Conservation (phyloP, 1,140 invertebrate genomes). For the Latrodectus geometricus region DNA sequence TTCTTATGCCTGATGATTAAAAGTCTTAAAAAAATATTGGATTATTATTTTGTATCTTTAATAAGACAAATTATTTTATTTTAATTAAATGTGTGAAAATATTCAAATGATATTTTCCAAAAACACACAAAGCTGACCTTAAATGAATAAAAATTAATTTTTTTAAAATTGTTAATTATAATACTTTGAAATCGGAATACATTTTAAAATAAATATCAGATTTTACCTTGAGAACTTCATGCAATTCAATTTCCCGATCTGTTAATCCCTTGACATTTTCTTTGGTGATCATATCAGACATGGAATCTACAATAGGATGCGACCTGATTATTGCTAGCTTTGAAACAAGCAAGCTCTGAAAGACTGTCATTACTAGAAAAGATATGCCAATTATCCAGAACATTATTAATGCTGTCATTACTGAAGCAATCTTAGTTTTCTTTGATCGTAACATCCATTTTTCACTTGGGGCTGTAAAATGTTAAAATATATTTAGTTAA, state of each 20-base stretch:
- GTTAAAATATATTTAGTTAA: not conserved
- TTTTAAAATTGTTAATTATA: not conserved
- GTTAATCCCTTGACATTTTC: not conserved
- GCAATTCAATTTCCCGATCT: constrained; percentile 1
- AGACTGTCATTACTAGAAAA: constrained; percentile 42
- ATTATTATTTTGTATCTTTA: too few relatives aligned
- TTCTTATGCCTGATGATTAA: too few relatives aligned
- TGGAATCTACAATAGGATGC: constrained; percentile 3
- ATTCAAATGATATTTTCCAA: too few relatives aligned
- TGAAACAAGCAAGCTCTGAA: constrained; percentile 37
- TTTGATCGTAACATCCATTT: constrained; percentile 12
- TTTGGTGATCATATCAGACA: not conserved
- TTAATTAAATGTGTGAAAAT: too few relatives aligned
- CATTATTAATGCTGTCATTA: not conserved
- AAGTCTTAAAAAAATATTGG: too few relatives aligned
- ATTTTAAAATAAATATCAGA: not conserved
- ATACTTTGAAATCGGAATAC: not conserved
- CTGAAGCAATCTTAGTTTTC: not conserved
- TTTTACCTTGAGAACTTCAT: constrained; percentile 26
- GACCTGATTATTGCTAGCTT: constrained; percentile 28
- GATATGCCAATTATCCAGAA: constrained; percentile 32
- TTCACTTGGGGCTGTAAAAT: constrained; percentile 21
- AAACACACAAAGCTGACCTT: too few relatives aligned
- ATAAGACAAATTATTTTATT: too few relatives aligned
- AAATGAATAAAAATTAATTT: not conserved